Evolutionary conservation across 2,113 vertebrate species (phyloP), one percentile per base, ranked within the genome.

Genomic region (Athene noctua): DNA sequence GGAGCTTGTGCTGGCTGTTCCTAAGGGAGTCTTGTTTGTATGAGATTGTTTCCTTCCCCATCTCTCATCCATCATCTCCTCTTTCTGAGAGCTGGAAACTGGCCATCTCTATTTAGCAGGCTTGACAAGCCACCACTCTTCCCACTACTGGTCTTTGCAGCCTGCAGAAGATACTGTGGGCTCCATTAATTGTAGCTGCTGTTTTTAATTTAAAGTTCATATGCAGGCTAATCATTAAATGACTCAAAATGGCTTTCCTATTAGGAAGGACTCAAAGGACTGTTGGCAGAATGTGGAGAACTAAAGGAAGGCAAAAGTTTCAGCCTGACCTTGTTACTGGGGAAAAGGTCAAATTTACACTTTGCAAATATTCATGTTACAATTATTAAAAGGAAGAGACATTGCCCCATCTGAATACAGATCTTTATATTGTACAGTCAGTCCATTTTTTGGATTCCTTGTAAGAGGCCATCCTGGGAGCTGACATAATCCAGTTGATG

Each of bases 131-230:
- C 86, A 94, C 87, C 61, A 32, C 54, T 88, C 68, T 92, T 67
- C 79, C 80, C 78, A 87, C 72, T 65, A 27, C 59, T 66, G 84
- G 73, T 68, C 85, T 87, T 70, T 70, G 63, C 91, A 94, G 94
- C 79, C 79, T 84, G 82, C 82, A 79, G 75, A 77, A 90, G 91
- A 63, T 21, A 38, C 72, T 71, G 51, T 80, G 63, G 80, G 42
- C 80, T 95, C 84, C 86, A 62, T 68, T 94, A 94, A 94, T 65
- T 90, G 91, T 54, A 74, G 80, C 72, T 92, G 79, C 91, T 96
- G 87, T 30, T 92, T 94, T 93, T 80, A 95, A 97, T 93, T 96
- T 96, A 70, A 94, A 90, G 92, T 93, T 94, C 85, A 95, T 75
- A 84, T 63, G 77, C 65, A 85, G 80, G 49, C 87, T 92, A 93